Base-by-base conservation (phyloP, 1,140 invertebrate genomes). In the Formica selysi region DNA sequence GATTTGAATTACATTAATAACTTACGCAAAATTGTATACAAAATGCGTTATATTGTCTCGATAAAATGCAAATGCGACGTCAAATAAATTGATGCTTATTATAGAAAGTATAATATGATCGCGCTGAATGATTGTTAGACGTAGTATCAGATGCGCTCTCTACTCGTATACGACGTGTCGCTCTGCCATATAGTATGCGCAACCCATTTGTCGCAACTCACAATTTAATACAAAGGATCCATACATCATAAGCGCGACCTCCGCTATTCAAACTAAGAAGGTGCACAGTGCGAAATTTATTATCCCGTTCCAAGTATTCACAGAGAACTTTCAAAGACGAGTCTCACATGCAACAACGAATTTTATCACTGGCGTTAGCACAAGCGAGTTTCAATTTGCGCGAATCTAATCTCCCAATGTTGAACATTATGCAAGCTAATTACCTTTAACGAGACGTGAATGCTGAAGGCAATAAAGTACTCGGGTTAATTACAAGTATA, bases 391-490 rank as follows among this genome's bases (percentile, higher is more conserved):
- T 81, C 54, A 61, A 81, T 81, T 73, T 68, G 26, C 41, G 67
- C 54, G 67, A 73, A 61, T 73, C 67, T 59, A 81, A 81, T 81
- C 36, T 71, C 38, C 78, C 78, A 71, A 44, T 81, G 67, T 81
- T 38, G 57, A 22, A 11, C 26, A 13, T 73, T 73, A 61, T 61
- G 67, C 54, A 73, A 81, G 38, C 81, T 85, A 76, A 78, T 76
- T 85, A 79, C 22, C 62, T 57, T 64, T 78, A 79, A 86, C 74
- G 84, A 79, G 80, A 76, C 67, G n/a, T 29, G 61, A 85, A 86
- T 51, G 57, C 54, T 44, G 11, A 16, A 59, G 41, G 65, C 59
- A 71, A 62, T 85, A 67, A 86, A 73, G 51, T 65, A 86, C 26
- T 29, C 54, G 59, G 19, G 65, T 85, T 80, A 85, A 81, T 81